Evolutionary conservation across 2,113 vertebrate species (phyloP), one percentile per base, ranked within the genome.

Genomic region (Tauraco erythrolophus): DNA sequence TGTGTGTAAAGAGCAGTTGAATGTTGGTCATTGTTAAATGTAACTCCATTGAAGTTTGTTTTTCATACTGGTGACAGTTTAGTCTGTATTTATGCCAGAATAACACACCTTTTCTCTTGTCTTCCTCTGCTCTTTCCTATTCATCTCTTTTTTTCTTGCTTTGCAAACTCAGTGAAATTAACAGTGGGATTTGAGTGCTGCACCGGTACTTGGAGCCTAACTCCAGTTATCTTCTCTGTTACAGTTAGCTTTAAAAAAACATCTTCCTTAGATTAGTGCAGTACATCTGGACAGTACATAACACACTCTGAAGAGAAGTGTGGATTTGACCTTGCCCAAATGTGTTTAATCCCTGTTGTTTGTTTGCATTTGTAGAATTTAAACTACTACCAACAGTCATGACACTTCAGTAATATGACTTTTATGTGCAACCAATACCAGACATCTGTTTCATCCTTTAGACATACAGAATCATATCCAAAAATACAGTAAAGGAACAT

Each of bases 291-390:
- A 93, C 61, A 75, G 51, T 50, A 8, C 2, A 0, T 81, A 85
- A 54, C 48, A 24, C 48, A 33, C 68, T 93, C 54, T 62, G 43
- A 77, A 54, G 78, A 51, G 46, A 81, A 81, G 84, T 56, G 50
- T 94, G 84, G 83, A 72, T 97, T 95, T 96, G 79, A 91, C 96
- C 64, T 94, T 77, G 93, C 12, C 53, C 48, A 71, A 88, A 81
- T 92, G 39, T 88, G 64, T 76, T 94, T 94, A 89, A 91, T 96
- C 48, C 57, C 74, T 31, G 76, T 86, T 96, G 87, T 96, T 78
- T 96, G 85, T 92, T 94, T 97, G 85, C 77, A 46, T 78, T 53
- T 79, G 45, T 62, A 88, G 62, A 77, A 62, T 95, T 90, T 80
- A 75, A 95, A 61, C 61, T 68, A 75, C 90, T 75, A 89, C 72